phyloP scores from a whole-genome alignment of 2,888 invertebrate genomes.

The Andrena trimmerana region DNA sequence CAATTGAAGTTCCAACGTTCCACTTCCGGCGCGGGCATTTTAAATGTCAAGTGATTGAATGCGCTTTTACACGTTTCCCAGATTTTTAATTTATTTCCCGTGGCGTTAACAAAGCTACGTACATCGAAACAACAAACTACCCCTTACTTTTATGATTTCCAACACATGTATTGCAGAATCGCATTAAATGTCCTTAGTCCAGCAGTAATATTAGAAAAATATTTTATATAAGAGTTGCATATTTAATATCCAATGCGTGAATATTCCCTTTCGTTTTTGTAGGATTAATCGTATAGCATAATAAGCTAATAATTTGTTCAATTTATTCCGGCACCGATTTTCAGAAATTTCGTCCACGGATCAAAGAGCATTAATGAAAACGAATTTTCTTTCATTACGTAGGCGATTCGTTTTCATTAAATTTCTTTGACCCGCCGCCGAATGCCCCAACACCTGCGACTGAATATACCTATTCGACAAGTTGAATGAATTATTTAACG shows the following conservation, averaged over 20 bases:
- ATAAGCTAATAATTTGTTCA: neutral
- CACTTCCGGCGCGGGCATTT: neutral
- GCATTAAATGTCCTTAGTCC: neutral
- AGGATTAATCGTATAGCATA: neutral
- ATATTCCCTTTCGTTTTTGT: no score
- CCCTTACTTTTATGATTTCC: neutral
- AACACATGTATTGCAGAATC: neutral
- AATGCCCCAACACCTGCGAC: neutral
- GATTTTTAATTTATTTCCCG: neutral
- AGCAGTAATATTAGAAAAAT: neutral
- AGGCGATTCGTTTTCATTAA: neutral
- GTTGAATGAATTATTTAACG: neutral
- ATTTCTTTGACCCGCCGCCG: neutral
- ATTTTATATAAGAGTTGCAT: neutral
- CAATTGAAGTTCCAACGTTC: neutral
- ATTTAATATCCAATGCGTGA: neutral
- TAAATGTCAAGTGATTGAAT: neutral
- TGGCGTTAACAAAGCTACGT: neutral
- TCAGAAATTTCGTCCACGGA: neutral
- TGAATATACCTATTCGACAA: neutral
- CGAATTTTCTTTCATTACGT: neutral
- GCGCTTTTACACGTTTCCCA: neutral
- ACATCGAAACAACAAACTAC: neutral
- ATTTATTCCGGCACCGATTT: neutral
- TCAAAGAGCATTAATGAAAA: neutral